These are phyloP conservation scores for Gymnobelideus leadbeateri DNA, from an alignment of 2,113 vertebrate species.

Conservation along the genomic window DNA sequence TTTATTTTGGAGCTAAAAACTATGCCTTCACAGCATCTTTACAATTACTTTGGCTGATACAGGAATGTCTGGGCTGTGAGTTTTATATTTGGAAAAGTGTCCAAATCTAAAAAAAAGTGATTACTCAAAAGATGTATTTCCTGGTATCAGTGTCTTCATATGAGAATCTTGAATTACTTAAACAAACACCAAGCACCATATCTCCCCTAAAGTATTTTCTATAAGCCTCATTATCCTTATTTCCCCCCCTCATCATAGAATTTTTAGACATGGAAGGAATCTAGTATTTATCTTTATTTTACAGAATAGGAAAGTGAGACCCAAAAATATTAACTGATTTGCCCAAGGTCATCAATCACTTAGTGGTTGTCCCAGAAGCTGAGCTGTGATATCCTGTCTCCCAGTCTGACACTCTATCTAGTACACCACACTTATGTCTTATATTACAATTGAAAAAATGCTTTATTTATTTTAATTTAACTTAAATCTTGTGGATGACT, in stretches of 20 bases:
- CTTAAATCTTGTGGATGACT: background rate
- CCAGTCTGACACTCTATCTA: background rate
- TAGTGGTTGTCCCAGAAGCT: background rate
- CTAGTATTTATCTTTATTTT: background rate
- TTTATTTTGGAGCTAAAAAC: constrained; percentile 42
- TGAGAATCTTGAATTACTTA: constrained; percentile 33
- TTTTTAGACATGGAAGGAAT: background rate
- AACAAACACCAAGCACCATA: background rate
- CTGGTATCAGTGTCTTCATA: constrained; percentile 38
- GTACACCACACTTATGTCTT: background rate
- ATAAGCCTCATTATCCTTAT: background rate
- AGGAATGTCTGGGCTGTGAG: constrained; percentile 27
- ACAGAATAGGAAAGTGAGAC: background rate
- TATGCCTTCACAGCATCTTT: constrained; percentile 46
- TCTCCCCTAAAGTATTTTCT: background rate
- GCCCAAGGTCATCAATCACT: background rate
- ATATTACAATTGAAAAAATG: background rate
- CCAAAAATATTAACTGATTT: background rate
- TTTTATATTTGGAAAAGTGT: constrained; percentile 39
- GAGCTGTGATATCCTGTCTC: background rate
- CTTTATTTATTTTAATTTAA: background rate
- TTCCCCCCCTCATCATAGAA: background rate
- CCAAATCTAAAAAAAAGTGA: constrained; percentile 33
- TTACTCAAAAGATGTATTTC: constrained; percentile 44
- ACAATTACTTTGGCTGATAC: constrained; percentile 42